Conservation (phyloP, 2,888 invertebrate genomes). For the Tryphoninae sp. region DNA sequence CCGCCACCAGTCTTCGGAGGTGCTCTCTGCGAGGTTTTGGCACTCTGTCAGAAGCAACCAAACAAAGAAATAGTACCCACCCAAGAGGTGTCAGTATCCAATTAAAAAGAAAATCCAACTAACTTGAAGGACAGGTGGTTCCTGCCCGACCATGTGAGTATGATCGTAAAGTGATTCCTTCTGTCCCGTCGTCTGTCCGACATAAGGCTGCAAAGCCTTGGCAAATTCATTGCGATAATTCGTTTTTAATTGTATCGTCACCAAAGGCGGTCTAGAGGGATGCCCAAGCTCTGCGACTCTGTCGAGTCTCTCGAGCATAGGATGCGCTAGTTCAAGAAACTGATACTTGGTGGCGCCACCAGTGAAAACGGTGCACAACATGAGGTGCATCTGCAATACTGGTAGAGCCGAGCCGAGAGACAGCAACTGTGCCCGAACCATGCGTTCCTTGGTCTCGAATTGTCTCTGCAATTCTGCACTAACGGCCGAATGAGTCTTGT, state of each 20-base stretch:
- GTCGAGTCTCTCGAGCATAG: slow-evolving; percentile 86
- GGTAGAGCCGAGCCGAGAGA: slow-evolving; percentile 85
- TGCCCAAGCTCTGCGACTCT: slow-evolving; percentile 86
- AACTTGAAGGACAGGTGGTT: slow-evolving; percentile 76
- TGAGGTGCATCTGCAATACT: slow-evolving; percentile 87
- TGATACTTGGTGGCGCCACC: slow-evolving; percentile 89
- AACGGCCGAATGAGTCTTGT: slow-evolving; percentile 86
- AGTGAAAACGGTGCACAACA: slow-evolving; percentile 88
- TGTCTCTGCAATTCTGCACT: slow-evolving; percentile 87
- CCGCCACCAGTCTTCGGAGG: slow-evolving; percentile 76
- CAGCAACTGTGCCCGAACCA: slow-evolving; percentile 83
- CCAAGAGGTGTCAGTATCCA: too few species aligned
- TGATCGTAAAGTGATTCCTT: slow-evolving; percentile 77
- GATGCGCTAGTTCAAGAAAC: slow-evolving; percentile 87
- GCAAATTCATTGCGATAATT: slow-evolving; percentile 87
- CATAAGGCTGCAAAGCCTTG: slow-evolving; percentile 85
- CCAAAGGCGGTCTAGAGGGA: slow-evolving; percentile 82
- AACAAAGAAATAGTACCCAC: not conserved
- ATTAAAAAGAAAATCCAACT: slow-evolving; percentile 22
- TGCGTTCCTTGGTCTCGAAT: slow-evolving; percentile 83
- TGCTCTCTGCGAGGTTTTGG: slow-evolving; percentile 65
- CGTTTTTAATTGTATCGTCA: slow-evolving; percentile 79
- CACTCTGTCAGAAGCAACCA: slow-evolving; percentile 62
- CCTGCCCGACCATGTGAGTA: slow-evolving; percentile 71
- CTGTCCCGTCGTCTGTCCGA: slow-evolving; percentile 79